Conservation (phyloP, 2,888 invertebrate genomes). For the Microctonus aethiopoides region DNA sequence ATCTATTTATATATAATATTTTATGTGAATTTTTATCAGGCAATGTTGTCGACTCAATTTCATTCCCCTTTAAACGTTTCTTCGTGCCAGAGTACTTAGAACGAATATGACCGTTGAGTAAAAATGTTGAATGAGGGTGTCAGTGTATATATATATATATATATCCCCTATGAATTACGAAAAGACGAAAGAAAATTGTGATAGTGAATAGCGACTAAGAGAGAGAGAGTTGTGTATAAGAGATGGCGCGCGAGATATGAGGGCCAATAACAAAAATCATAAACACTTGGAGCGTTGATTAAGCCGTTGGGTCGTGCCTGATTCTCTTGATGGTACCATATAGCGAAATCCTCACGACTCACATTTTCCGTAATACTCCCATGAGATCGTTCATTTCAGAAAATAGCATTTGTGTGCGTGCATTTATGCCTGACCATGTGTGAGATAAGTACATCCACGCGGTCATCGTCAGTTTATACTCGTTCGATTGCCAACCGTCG, state of each 20-base stretch:
- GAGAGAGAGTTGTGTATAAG: constrained; percentile 25
- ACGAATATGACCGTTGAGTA: neutral
- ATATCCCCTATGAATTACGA: constrained; percentile 4
- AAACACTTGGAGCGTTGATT: constrained; percentile 67
- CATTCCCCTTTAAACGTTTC: constrained; percentile 40
- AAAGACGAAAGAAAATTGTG: neutral
- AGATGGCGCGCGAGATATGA: constrained; percentile 53
- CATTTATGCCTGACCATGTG: constrained; percentile 26
- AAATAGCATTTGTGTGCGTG: constrained; percentile 29
- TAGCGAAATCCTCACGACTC: constrained; percentile 50
- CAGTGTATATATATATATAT: neutral
- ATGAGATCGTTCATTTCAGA: constrained; percentile 31
- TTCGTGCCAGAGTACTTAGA: constrained; percentile 36
- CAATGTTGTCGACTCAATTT: constrained; percentile 40
- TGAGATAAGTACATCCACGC: constrained; percentile 26
- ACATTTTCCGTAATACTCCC: constrained; percentile 59
- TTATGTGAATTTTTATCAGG: neutral
- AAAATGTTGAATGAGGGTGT: neutral
- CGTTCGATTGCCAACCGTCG: constrained; percentile 42
- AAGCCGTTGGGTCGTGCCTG: constrained; percentile 53
- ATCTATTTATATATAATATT: neutral
- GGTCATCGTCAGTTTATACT: constrained; percentile 36
- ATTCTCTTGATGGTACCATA: constrained; percentile 14
- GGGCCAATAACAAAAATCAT: constrained; percentile 67
- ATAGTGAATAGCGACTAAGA: no score